Evolutionary conservation across 1,140 invertebrate species (phyloP).

Genomic region (Belonocnema kinseyi): DNA sequence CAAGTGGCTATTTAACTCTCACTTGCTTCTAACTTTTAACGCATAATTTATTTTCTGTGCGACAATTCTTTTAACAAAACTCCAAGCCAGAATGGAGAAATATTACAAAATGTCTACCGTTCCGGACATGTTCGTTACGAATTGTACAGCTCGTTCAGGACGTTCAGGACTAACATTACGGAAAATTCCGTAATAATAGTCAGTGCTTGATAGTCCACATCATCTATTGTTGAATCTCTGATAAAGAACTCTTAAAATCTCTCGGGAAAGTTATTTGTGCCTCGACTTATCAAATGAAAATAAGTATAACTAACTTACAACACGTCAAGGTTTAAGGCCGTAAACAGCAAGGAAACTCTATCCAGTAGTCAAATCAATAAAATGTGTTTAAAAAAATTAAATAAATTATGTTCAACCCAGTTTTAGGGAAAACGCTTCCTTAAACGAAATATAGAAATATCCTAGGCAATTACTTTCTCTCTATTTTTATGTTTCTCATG

Average conservation of each 20-base stretch:
- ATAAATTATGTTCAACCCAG: neutral
- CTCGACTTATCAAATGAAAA: conserved; percentile 10
- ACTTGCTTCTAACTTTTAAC: no score
- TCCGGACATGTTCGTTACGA: no score
- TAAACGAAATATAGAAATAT: no score
- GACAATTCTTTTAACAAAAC: conserved; percentile 16
- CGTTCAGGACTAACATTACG: no score
- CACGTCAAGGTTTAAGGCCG: neutral
- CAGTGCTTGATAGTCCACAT: no score
- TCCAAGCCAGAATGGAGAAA: conserved; percentile 14
- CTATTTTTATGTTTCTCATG: no score
- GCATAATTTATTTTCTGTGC: neutral
- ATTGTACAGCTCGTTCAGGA: no score
- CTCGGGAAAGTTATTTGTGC: conserved; percentile 21
- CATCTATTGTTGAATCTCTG: no score
- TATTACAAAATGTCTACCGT: no score
- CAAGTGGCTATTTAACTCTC: neutral
- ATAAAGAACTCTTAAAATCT: neutral
- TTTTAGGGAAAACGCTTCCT: no score
- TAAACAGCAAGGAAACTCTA: neutral
- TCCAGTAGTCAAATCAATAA: neutral
- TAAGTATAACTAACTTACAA: neutral
- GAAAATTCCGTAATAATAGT: no score
- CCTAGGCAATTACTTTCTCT: no score
- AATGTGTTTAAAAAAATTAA: neutral